phyloP scores from a whole-genome alignment of 2,797 vertebrate genomes.

The Notoglanidium macrostoma region DNA sequence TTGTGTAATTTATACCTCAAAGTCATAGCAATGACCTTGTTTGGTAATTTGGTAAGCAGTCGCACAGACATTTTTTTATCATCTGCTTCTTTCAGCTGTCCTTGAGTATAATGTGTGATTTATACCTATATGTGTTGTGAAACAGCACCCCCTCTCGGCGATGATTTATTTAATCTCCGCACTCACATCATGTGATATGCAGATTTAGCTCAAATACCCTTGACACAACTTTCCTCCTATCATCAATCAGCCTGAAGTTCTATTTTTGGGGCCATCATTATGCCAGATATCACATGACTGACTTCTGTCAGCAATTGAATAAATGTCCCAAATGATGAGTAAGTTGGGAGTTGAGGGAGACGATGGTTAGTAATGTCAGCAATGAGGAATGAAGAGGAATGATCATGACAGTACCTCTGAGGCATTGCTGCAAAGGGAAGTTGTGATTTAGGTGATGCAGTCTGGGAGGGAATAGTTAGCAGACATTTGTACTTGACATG shows the following conservation, averaged over 20 bases:
- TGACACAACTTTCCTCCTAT: not conserved
- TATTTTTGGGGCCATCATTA: not conserved
- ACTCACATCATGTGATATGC: not conserved
- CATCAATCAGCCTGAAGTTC: slow-evolving; percentile 3
- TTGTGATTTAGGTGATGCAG: not conserved
- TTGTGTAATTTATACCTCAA: not conserved
- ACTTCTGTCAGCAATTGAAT: not conserved
- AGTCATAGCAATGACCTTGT: not conserved
- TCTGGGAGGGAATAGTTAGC: not conserved
- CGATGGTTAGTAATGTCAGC: not conserved
- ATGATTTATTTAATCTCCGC: not conserved
- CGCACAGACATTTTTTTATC: not conserved
- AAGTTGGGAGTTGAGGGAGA: not conserved
- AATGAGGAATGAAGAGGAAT: not conserved
- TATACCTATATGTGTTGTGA: slow-evolving; percentile 6
- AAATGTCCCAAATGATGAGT: not conserved
- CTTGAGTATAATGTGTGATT: not conserved
- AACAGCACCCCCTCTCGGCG: slow-evolving; percentile 24
- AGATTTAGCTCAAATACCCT: slow-evolving; percentile 15
- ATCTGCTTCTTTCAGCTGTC: not conserved
- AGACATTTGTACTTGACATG: not conserved
- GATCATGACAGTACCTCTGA: slow-evolving; percentile 1
- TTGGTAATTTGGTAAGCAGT: not conserved
- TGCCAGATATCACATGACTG: not conserved
- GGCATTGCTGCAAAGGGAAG: not conserved